These are phyloP conservation scores for Sparidentex hasta DNA, from an alignment of 2,797 vertebrate genomes.

Conservation along the genomic window DNA sequence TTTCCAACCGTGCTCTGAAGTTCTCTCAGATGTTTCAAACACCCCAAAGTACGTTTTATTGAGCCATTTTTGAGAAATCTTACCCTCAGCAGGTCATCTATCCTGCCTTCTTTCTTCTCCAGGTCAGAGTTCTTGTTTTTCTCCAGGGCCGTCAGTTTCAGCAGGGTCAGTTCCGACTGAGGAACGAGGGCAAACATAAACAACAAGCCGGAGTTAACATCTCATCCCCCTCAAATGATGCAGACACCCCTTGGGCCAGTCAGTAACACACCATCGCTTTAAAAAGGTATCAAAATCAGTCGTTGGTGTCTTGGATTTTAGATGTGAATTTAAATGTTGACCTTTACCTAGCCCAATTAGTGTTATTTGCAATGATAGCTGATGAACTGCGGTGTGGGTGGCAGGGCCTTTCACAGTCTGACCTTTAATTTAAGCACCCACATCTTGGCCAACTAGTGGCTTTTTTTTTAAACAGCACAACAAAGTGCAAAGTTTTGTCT, in stretches of 20 bases:
- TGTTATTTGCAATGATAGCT: constrained; percentile 27
- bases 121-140: constrained; percentile 97
- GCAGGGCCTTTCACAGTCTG: constrained; percentile 15
- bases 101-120: constrained; percentile 98
- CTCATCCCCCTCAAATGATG: background rate
- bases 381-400: background rate
- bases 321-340: background rate
- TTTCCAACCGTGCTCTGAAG: background rate
- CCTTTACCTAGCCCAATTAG: constrained; percentile 36
- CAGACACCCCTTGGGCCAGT: background rate
- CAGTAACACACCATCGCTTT: constrained; percentile 9
- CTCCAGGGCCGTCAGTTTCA: constrained; percentile 97
- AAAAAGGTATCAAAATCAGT: constrained; percentile 25
- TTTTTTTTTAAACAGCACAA: background rate
- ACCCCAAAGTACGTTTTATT: background rate
- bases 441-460: background rate
- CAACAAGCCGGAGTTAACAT: constrained; percentile 22
- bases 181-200: constrained; percentile 26
- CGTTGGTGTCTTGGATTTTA: background rate
- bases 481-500: constrained; percentile 1
- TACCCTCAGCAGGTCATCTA: constrained; percentile 98
- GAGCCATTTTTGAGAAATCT: constrained; percentile 6
- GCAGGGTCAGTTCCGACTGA: constrained; percentile 97
- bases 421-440: constrained; percentile 37
- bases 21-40: background rate